Evolutionary conservation across 2,113 vertebrate species (phyloP).

Genomic region (Corythornis madagascariensis): DNA sequence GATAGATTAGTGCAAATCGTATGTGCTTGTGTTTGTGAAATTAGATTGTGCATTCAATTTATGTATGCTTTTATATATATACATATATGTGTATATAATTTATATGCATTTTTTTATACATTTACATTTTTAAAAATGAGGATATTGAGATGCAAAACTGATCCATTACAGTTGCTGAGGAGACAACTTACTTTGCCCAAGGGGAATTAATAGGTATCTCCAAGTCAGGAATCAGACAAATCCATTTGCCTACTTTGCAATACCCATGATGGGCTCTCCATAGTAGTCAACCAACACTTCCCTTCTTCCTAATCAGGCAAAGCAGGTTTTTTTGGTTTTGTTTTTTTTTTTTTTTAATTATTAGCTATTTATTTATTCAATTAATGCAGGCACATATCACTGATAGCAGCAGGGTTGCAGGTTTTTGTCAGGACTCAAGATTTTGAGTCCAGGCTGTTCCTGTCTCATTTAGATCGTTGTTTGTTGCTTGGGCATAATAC

Average conservation of each 20-base stretch:
- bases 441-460: neutral
- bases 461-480: neutral
- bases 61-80: neutral
- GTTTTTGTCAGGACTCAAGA: neutral
- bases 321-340: neutral
- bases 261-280: too few relatives aligned
- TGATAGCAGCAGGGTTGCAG: neutral
- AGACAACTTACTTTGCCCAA: neutral
- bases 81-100: fast-evolving
- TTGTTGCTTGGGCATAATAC: neutral
- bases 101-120: neutral
- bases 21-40: neutral
- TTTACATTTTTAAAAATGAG: neutral
- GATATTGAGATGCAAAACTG: neutral
- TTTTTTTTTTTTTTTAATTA: too few relatives aligned
- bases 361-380: too few relatives aligned
- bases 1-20: neutral
- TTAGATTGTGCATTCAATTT: neutral
- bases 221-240: neutral
- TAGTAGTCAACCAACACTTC: neutral
- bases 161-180: neutral
- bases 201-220: neutral
- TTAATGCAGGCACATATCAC: neutral
- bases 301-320: neutral
- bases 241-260: neutral